Evolutionary conservation across 2,888 invertebrate species (phyloP).

Genomic region (Scaptomyza flava): DNA sequence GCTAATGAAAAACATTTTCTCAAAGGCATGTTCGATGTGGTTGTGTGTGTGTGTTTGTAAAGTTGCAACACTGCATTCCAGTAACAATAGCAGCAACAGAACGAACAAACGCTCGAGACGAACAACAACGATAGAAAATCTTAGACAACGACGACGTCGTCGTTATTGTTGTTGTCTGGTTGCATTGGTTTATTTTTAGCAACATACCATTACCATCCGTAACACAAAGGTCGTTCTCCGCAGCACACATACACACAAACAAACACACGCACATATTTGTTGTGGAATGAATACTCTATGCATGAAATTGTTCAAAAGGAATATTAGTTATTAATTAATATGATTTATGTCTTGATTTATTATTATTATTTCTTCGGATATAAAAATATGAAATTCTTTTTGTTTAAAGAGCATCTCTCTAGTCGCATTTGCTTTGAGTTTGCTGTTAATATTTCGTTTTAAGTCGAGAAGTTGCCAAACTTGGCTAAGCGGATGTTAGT

Average conservation of each 20-base stretch:
- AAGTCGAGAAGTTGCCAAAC: slow-evolving; percentile 27
- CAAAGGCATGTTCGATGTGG: slow-evolving; percentile 48
- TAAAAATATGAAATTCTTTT: background rate
- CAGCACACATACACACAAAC: slow-evolving; percentile 13
- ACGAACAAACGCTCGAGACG: slow-evolving; percentile 35
- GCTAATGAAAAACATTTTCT: slow-evolving; percentile 70
- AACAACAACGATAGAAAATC: slow-evolving; percentile 61
- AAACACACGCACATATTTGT: slow-evolving; percentile 14
- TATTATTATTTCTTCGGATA: background rate
- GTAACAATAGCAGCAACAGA: slow-evolving; percentile 36
- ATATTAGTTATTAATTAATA: background rate
- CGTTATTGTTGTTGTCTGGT: slow-evolving; percentile 30
- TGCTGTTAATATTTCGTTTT: slow-evolving; percentile 3
- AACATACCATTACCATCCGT: slow-evolving; percentile 64
- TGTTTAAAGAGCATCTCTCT: background rate
- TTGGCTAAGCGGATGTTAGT: slow-evolving; percentile 54
- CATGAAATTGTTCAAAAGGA: background rate
- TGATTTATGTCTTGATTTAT: background rate
- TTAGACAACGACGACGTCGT: slow-evolving; percentile 51
- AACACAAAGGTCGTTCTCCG: slow-evolving; percentile 74
- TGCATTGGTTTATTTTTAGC: slow-evolving; percentile 78
- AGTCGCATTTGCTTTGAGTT: slow-evolving; percentile 1
- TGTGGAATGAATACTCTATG: slow-evolving; percentile 36
- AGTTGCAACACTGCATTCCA: slow-evolving; percentile 80
- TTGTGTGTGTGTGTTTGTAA: slow-evolving; percentile 45